Percentiles rank a stretch among this genome's conserved stretches.
phyloP scores from a whole-genome alignment of 2,113 vertebrate species.

The Gnathonemus echidnorhynchus region DNA sequence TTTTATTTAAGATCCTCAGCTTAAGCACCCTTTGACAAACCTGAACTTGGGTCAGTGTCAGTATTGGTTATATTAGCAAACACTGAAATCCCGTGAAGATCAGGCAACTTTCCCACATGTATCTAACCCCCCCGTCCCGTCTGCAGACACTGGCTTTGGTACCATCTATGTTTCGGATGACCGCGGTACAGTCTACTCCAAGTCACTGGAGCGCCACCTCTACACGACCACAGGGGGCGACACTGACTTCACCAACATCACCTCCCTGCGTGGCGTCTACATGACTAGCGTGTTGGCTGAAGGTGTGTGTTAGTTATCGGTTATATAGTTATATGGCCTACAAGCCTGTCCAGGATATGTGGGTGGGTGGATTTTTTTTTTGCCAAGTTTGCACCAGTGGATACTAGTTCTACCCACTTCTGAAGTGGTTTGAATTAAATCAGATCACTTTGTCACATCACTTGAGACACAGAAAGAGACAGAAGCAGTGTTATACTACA shows the following conservation, averaged over 20 bases:
- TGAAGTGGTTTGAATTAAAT: neutral
- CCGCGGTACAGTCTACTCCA: constrained; percentile 84
- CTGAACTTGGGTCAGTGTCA: neutral
- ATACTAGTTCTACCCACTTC: neutral
- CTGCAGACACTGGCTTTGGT: constrained; percentile 60
- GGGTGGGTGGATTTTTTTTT: neutral
- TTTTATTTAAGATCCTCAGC: neutral
- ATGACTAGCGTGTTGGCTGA: constrained; percentile 78
- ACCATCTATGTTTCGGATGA: constrained; percentile 89
- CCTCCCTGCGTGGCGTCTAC: constrained; percentile 82
- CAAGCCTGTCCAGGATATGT: neutral
- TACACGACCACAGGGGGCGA: constrained; percentile 79
- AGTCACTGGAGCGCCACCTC: constrained; percentile 83
- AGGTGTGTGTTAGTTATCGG: constrained; percentile 50
- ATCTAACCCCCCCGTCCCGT: neutral
- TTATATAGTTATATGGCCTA: neutral
- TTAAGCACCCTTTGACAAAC: neutral
- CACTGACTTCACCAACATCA: constrained; percentile 88
- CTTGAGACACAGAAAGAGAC: neutral
- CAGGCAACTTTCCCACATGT: neutral
- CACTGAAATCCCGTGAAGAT: neutral
- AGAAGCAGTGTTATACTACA: neutral
- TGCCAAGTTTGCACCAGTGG: neutral
- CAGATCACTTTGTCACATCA: neutral
- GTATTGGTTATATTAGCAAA: neutral